These are phyloP conservation scores for Melanotaenia duboulayi DNA, from an alignment of 2,113 vertebrate genomes.

Conservation along the genomic window DNA sequence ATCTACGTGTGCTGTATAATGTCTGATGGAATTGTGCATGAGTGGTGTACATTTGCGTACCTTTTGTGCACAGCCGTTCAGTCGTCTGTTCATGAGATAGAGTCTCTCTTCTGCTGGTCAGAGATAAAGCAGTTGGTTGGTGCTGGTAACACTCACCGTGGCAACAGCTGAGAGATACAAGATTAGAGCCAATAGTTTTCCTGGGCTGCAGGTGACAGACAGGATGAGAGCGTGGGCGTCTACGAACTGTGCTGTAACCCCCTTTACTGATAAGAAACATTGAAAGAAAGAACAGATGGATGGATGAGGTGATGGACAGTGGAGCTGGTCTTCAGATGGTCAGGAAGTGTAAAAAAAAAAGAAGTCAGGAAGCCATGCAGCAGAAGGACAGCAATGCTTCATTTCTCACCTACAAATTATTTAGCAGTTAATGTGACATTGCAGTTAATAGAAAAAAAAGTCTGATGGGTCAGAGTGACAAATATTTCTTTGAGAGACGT, in stretches of 20 bases:
- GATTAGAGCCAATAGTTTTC: constrained; percentile 68
- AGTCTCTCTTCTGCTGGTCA: constrained; percentile 66
- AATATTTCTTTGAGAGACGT: not conserved
- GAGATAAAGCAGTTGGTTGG: constrained; percentile 74
- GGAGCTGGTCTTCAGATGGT: constrained; percentile 6
- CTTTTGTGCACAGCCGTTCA: constrained; percentile 41
- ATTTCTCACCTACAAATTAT: constrained; percentile 1
- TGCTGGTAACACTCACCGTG: constrained; percentile 52
- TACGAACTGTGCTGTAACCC: constrained; percentile 43
- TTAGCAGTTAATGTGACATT: not conserved
- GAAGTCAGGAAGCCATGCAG: constrained; percentile 20
- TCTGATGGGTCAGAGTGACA: not conserved
- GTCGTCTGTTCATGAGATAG: constrained; percentile 38
- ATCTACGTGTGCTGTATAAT: not conserved
- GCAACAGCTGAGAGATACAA: constrained; percentile 75
- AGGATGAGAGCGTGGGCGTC: constrained; percentile 30
- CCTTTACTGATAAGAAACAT: constrained; percentile 46
- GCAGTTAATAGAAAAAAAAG: not conserved
- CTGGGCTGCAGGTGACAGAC: constrained; percentile 61
- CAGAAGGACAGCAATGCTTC: constrained; percentile 9
- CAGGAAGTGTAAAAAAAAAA: not conserved
- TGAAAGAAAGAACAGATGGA: constrained; percentile 32
- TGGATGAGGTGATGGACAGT: constrained; percentile 28
- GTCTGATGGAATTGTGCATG: not conserved
- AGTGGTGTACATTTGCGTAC: constrained; percentile 7